Evolutionary conservation across 2,888 invertebrate genomes (phyloP).

Genomic region (Omphaloscelis lunosa): DNA sequence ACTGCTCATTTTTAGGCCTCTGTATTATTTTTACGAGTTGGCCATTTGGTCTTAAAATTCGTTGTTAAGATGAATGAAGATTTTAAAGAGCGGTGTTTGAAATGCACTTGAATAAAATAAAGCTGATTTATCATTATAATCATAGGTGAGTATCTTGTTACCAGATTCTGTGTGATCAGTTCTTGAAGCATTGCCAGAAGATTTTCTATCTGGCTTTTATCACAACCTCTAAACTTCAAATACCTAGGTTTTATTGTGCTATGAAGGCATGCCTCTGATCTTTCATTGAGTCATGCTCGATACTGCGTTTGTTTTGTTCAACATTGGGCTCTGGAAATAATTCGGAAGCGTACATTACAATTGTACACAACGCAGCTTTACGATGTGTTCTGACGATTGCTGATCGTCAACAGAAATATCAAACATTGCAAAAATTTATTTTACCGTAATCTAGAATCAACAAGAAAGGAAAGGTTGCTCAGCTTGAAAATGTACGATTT

Average conservation of each 20-base stretch:
- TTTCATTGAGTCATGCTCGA: constrained; percentile 49
- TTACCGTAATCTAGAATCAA: too few relatives aligned
- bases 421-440: constrained; percentile 5
- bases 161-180: not conserved
- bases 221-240: constrained; percentile 28
- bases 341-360: constrained; percentile 41
- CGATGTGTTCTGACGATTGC: constrained; percentile 44
- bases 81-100: not conserved
- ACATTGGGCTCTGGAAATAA: constrained; percentile 48
- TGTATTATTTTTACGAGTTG: not conserved
- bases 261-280: constrained; percentile 46
- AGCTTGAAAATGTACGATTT: not conserved
- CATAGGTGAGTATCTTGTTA: not conserved
- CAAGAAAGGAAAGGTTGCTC: not conserved
- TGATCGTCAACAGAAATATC: constrained; percentile 51
- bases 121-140: not conserved
- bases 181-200: constrained; percentile 20
- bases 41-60: not conserved
- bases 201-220: constrained; percentile 21
- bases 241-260: constrained; percentile 35
- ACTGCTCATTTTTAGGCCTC: not conserved
- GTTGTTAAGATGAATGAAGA: not conserved
- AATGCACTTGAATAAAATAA: not conserved
- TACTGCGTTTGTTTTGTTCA: constrained; percentile 48
- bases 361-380: constrained; percentile 45